phyloP scores from a whole-genome alignment of 2,113 vertebrate species.

The Albula goreensis region DNA sequence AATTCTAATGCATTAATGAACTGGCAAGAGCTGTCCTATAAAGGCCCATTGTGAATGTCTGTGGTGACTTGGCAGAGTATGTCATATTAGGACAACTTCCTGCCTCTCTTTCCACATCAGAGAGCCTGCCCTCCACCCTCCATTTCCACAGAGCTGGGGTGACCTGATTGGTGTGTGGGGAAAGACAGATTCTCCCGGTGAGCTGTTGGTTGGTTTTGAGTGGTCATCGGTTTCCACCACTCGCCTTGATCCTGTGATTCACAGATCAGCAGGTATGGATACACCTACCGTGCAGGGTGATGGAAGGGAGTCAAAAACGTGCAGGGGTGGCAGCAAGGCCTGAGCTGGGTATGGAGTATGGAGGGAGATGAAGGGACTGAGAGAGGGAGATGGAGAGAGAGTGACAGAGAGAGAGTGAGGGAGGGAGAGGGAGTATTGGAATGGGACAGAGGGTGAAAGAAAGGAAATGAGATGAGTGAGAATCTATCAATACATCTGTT shows the following conservation, averaged over 20 bases:
- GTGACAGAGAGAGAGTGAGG: neutral
- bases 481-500: no score
- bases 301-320: neutral
- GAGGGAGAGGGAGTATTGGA: neutral
- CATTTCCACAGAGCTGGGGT: neutral
- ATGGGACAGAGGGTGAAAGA: neutral
- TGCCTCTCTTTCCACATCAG: neutral
- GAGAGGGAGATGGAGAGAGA: neutral
- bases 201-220: neutral
- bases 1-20: no score
- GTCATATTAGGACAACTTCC: neutral
- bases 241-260: neutral
- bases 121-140: neutral
- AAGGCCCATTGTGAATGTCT: no score
- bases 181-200: no score
- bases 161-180: no score
- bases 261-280: neutral
- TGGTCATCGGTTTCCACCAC: neutral
- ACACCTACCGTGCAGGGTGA: neutral
- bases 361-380: neutral
- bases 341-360: neutral
- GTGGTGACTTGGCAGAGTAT: no score
- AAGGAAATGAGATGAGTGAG: neutral
- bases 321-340: no score
- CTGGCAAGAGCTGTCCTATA: no score